Evolutionary conservation across 2,113 vertebrate species (phyloP), one percentile per base, ranked within the genome.

Genomic region (Oncorhynchus kisutch): DNA sequence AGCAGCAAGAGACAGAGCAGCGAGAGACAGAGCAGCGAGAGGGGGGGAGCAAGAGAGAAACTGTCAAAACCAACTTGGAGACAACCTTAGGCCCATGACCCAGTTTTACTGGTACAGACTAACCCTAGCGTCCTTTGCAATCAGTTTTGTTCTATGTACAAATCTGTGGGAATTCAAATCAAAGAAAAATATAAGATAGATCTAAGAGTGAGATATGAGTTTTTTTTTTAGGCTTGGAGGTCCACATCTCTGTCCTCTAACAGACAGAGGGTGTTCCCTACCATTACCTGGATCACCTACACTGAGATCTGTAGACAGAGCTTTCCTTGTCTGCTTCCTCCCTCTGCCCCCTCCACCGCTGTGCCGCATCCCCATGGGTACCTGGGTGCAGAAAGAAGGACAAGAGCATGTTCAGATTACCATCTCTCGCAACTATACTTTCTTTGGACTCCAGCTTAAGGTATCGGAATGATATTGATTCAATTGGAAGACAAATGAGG

Each of bases 301-400:
- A 82, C 94, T 94, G 81, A 95, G 93, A 82, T 97, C 96, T 48
- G 95, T 91, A 73, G 95, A 97, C 77, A 94, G 92, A 79, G 95
- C 94, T 88, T 96, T 96, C 90, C 93, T 95, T 31, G 95, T 90
- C 78, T 92, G 93, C 87, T 92, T 95, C 84, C 94, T 94, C 78
- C 94, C 94, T 86, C 95, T 91, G 76, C 93, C 94, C 71, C 94
- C 31, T 14, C 54, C 94, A 71, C 94, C 67, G 13, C 67, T 94
- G 70, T 96, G 94, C 75, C 94, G 93, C 84, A 85, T 93, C 79
- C 94, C 93, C 88, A 94, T 87, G 0, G 95, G 95, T 93, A 93
- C 92, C 95, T 96, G 74, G 29, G 74, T 86, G 24, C 51, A 39
- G 16, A 80, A 13, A 24, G 51, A 64, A 49, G 13, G 22, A 76